Evolutionary conservation across 2,888 invertebrate species (phyloP).

Genomic region (Amblyteles armatorius): DNA sequence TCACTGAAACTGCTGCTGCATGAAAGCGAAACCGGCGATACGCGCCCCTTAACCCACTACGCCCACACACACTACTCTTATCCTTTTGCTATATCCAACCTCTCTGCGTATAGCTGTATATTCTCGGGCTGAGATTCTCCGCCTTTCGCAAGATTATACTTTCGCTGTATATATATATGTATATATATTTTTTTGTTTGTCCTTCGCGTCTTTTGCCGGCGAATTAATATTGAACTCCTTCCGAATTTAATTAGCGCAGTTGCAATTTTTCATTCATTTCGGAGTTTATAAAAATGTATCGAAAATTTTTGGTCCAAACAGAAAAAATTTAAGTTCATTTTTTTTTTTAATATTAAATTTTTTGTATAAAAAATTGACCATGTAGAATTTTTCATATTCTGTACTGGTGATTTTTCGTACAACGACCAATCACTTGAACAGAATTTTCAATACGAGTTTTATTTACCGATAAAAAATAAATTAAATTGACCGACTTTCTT

Average conservation of each 20-base stretch:
- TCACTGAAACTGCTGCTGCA: slow-evolving; percentile 20
- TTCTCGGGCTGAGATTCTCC: not conserved
- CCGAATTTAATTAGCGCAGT: not conserved
- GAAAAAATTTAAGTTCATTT: no score
- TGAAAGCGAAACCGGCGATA: slow-evolving; percentile 62
- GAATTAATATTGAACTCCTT: not conserved
- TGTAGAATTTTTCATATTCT: no score
- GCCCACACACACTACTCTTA: slow-evolving; percentile 41
- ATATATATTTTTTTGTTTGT: not conserved
- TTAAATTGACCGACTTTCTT: no score
- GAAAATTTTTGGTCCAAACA: no score
- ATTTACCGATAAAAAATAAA: no score
- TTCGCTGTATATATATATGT: not conserved
- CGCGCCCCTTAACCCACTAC: slow-evolving; percentile 59
- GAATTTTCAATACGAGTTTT: no score
- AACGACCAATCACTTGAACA: no score
- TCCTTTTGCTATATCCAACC: not conserved
- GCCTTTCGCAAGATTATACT: slow-evolving; percentile 3
- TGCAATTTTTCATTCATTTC: no score
- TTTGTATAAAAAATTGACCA: no score
- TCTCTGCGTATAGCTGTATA: not conserved
- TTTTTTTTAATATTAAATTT: no score
- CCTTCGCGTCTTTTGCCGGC: not conserved
- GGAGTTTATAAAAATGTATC: no score
- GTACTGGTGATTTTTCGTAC: no score